These are phyloP conservation scores for Myotis brandtii DNA, from an alignment of 2,113 vertebrate genomes.

Conservation along the genomic window DNA sequence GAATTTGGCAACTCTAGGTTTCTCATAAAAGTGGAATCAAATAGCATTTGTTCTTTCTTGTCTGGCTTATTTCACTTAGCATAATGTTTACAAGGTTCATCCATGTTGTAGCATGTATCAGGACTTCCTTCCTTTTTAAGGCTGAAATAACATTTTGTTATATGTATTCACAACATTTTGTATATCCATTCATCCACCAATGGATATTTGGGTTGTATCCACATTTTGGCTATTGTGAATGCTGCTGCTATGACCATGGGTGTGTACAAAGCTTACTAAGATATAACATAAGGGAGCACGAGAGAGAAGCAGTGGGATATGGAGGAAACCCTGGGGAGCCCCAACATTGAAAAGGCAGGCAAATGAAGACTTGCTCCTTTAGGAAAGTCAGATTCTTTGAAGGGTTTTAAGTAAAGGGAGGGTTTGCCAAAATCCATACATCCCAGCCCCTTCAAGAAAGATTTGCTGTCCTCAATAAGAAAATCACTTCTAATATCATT, in stretches of 20 bases:
- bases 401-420: not conserved
- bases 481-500: not conserved
- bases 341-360: not conserved
- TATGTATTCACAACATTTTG: not conserved
- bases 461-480: not conserved
- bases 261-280: not conserved
- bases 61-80: not conserved
- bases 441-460: not conserved
- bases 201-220: not conserved
- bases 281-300: not conserved
- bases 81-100: not conserved
- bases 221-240: not conserved
- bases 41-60: not conserved
- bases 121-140: not conserved
- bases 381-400: not conserved
- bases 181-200: not conserved
- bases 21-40: not conserved
- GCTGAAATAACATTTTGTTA: not conserved
- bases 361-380: not conserved
- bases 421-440: not conserved
- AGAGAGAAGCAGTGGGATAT: not conserved
- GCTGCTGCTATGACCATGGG: not conserved
- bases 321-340: not conserved
- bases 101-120: not conserved
- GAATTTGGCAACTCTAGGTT: not conserved